Evolutionary conservation across 2,113 vertebrate species (phyloP), one percentile per base, ranked within the genome.

Genomic region (Cottus gobio): DNA sequence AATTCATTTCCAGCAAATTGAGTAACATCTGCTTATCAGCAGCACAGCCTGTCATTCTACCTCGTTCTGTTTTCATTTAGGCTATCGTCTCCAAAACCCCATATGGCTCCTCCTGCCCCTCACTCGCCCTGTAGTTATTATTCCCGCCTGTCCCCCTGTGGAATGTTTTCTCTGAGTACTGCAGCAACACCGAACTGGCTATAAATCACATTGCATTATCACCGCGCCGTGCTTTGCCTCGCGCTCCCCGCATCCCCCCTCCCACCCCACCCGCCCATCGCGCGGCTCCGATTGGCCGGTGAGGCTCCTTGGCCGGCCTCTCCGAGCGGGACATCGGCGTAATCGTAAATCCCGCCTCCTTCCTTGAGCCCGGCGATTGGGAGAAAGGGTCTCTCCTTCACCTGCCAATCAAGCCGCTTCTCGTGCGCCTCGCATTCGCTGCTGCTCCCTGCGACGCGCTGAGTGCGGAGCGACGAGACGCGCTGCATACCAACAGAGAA

Each of bases 141-240:
- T 62, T 77, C 78, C 78, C 39, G 63, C 75, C 80, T 75, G 85
- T 82, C 81, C 88, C 85, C 87, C 82, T 76, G 84, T 84, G 87
- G 87, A 87, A 88, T 85, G 81, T 85, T 92, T 77, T 88, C 88
- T 90, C 89, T 58, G 82, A 90, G 86, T 88, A 94, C 94, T 92
- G 95, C 94, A 95, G 94, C 93, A 93, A 74, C 90, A 87, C 89
- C 79, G 86, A 89, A 77, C 87, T 65, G 82, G 72, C 92, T 82
- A 95, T 95, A 95, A 95, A 95, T 95, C 95, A 95, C 94, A 91
- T 91, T 75, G 88, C 81, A 91, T 91, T 92, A 94, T 86, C 86
- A 69, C 85, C 90, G 87, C 91, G 86, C 87, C 50, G 87, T 67
- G 78, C 48, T 63, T 75, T 77, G 84, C 82, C 58, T 67, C 50